Evolutionary conservation across 2,888 invertebrate genomes (phyloP), one percentile per base, ranked within the genome.

Genomic region (Lacanobia wlatinum): DNA sequence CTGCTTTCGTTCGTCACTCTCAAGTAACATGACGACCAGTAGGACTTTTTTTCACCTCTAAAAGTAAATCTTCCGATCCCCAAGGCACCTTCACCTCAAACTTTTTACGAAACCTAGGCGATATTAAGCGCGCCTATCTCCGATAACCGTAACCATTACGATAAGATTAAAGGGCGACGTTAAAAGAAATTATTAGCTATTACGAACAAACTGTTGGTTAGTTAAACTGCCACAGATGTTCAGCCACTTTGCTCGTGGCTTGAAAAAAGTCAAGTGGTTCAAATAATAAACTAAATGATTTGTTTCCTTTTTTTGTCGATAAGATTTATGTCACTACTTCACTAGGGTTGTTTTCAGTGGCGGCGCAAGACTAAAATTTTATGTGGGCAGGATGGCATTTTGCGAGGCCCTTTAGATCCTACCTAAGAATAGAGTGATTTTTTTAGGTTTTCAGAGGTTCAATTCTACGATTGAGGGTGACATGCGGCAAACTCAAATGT

Each of bases 101-200:
- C 40, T 65, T 70, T 38, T 38, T 28, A 70, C 58, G 61, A 73
- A 73, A 52, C 56, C 80, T 72, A 60, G 64, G 52, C 56, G 52
- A 76, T 55, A 70, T 62, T 50, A 67, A 73, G n/a, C 23, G 9
- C 23, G 21, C 63, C 74, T 74, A 75, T 78, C 78, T 68, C 48
- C 76, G 48, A 78, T 84, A 84, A 63, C 70, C 48, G 48, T 85
- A 64, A 78, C 74, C 78, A 67, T 83, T 80, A 85, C 60, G 64
- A 75, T 85, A 73, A 80, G 76, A 76, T 78, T 75, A 76, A 21
- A 76, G 53, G 59, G 59, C 34, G 59, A 48, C 73, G 74, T 84
- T 80, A 71, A 75, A 85, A 80, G 73, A 73, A 85, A 74, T 84
- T 78, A 84, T 85, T 75, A 73, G 60, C 75, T 58, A 79, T 84